Evolutionary conservation across 2,113 vertebrate genomes (phyloP).

Genomic region (Carollia perspicillata): DNA sequence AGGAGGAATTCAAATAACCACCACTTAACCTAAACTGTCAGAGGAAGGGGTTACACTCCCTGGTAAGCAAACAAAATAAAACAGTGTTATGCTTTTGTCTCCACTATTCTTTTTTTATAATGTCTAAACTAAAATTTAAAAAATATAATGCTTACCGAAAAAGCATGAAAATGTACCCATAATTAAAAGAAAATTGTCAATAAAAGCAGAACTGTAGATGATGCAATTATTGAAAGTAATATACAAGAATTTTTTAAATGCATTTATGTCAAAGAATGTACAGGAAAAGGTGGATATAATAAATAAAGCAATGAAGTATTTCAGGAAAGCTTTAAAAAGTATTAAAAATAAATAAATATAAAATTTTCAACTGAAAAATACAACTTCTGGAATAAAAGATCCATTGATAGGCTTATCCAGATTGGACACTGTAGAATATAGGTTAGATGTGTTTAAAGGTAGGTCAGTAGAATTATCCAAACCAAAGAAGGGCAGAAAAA

Average conservation of each 20-base stretch:
- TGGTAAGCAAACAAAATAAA: not conserved
- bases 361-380: not conserved
- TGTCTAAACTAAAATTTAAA: not conserved
- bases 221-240: not conserved
- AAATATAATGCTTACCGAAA: not conserved
- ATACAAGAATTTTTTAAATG: not conserved
- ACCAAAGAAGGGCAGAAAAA: not conserved
- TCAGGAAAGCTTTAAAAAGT: not conserved
- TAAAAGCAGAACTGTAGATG: slow-evolving; percentile 15
- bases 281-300: not conserved
- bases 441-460: not conserved
- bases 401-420: not conserved
- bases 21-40: not conserved
- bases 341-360: not conserved
- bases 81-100: not conserved
- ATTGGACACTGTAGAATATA: not conserved
- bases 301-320: not conserved
- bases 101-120: not conserved
- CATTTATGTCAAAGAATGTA: not conserved
- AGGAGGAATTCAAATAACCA: not conserved
- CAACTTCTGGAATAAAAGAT: not conserved
- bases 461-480: not conserved
- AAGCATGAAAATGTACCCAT: not conserved
- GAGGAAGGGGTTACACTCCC: not conserved
- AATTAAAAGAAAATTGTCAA: slow-evolving; percentile 23